A percentile compares a stretch with the other conserved stretches of the same genome.
Evolutionary conservation across 2,888 invertebrate species (phyloP).

Genomic region (Drosophila niveifrons): DNA sequence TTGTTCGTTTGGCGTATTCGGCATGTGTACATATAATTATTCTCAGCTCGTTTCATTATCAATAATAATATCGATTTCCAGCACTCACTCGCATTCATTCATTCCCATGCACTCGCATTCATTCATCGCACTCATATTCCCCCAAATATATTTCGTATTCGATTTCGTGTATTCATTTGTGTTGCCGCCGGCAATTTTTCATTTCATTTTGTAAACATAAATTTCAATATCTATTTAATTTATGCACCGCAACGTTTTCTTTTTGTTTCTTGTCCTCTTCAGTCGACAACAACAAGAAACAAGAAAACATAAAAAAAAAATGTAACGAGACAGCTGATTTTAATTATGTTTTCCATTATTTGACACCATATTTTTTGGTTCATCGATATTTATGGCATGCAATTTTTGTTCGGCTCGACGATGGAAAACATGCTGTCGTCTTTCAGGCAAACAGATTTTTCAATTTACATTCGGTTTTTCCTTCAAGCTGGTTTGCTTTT

Average conservation of each 20-base stretch:
- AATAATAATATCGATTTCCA: conserved; percentile 44
- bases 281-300: too few species aligned
- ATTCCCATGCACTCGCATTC: background rate
- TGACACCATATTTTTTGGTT: background rate
- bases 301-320: too few species aligned
- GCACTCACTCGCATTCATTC: background rate
- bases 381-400: conserved; percentile 13
- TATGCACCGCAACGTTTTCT: conserved; percentile 68
- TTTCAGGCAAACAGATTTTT: too few species aligned
- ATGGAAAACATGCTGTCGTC: background rate
- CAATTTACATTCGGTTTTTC: too few species aligned
- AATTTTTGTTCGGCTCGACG: background rate
- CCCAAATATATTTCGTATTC: conserved; percentile 10
- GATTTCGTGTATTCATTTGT: conserved; percentile 19
- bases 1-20: conserved; percentile 34
- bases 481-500: too few species aligned
- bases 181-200: conserved; percentile 20
- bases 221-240: conserved; percentile 71
- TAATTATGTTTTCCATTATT: conserved; percentile 25
- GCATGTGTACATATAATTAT: conserved; percentile 72
- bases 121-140: background rate
- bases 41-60: conserved; percentile 29
- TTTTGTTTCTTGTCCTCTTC: background rate
- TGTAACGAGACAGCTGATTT: background rate
- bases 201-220: conserved; percentile 50